These are phyloP conservation scores for Coregonus suidteri DNA, from an alignment of 2,797 vertebrate genomes.

Conservation along the genomic window DNA sequence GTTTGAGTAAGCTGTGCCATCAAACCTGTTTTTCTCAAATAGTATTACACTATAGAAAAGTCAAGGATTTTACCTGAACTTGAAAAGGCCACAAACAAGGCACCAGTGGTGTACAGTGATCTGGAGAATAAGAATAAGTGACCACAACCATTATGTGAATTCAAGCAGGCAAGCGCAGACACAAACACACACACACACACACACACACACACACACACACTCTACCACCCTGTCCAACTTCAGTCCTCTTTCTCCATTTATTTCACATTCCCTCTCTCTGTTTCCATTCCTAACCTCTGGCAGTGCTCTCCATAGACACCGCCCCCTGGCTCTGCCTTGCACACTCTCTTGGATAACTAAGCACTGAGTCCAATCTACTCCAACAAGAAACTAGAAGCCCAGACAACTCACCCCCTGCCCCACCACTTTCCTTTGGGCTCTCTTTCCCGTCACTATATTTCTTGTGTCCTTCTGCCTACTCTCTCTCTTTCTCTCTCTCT, in stretches of 20 bases:
- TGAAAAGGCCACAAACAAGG: constrained; percentile 82
- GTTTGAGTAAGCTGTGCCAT: too few relatives aligned
- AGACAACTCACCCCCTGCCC: not conserved
- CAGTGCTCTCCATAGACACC: not conserved
- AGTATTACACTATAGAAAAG: not conserved
- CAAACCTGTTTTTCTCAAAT: not conserved
- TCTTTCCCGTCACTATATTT: not conserved
- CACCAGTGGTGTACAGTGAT: constrained; percentile 79
- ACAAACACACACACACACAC: not conserved
- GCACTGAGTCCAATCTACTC: not conserved
- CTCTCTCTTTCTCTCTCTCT: too few relatives aligned
- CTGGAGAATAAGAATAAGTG: constrained; percentile 61
- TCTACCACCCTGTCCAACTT: not conserved
- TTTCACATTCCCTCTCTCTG: not conserved
- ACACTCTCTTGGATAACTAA: not conserved
- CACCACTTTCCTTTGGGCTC: not conserved
- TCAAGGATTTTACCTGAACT: constrained; percentile 74
- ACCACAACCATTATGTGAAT: too few relatives aligned
- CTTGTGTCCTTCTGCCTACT: not conserved
- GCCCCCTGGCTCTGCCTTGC: not conserved
- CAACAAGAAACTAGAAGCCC: not conserved
- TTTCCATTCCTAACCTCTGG: not conserved
- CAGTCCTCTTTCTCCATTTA: not conserved
- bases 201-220: not conserved
- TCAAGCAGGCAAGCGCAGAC: not conserved